These are phyloP conservation scores for Crossaster papposus DNA, from an alignment of 53 echinoderm and acorn worm species.

Conservation along the genomic window DNA sequence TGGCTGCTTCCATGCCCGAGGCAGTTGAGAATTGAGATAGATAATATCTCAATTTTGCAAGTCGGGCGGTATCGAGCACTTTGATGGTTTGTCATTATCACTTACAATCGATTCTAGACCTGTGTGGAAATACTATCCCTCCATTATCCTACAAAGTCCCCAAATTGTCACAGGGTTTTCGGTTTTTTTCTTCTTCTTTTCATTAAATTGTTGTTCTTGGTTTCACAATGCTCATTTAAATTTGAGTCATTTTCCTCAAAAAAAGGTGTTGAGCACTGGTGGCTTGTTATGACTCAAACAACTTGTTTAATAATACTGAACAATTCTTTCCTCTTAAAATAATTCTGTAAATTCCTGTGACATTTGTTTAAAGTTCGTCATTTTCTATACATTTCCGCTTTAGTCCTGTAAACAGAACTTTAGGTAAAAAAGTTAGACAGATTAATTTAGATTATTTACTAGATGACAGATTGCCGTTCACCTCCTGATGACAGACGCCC, in stretches of 20 bases:
- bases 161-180: not conserved
- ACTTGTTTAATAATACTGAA: no score
- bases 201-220: no score
- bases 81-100: conserved; percentile 13
- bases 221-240: no score
- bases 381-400: no score
- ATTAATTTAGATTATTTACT: not conserved
- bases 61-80: not conserved
- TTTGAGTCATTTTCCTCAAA: not conserved
- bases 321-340: no score
- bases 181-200: no score
- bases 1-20: conserved; percentile 2
- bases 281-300: no score
- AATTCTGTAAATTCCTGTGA: no score
- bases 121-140: not conserved
- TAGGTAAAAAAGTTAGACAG: not conserved
- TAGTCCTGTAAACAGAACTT: no score
- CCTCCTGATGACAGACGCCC: not conserved
- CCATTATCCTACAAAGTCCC: not conserved
- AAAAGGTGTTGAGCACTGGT: no score
- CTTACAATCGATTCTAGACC: not conserved
- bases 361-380: no score
- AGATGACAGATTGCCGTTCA: not conserved
- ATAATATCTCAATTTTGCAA: conserved; percentile 15
- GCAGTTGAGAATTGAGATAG: not conserved